These are phyloP conservation scores for Oscheius onirici DNA, from an alignment of 2,888 invertebrate species.

Conservation along the genomic window DNA sequence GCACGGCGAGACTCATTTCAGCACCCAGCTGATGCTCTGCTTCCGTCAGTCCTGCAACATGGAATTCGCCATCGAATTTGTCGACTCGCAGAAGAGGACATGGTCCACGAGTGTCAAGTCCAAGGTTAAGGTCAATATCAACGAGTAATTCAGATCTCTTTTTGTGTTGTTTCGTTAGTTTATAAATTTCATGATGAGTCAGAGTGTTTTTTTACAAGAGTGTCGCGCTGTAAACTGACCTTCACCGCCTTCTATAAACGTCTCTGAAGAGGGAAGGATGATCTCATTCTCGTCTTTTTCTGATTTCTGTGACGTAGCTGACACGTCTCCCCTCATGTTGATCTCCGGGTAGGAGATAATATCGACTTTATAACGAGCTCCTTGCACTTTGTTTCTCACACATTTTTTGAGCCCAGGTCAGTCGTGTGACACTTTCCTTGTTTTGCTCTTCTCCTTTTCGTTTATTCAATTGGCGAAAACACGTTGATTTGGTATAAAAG, in stretches of 20 bases:
- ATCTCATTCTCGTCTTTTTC: no score
- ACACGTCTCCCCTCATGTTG: no score
- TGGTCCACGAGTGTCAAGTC: background rate
- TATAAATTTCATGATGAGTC: background rate
- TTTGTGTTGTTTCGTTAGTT: background rate
- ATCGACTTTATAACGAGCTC: no score
- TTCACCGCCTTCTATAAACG: background rate
- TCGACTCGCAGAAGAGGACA: slow-evolving; percentile 38
- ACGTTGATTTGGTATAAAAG: no score
- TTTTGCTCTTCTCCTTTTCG: no score
- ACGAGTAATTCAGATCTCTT: slow-evolving; percentile 5
- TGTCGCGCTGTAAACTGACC: background rate
- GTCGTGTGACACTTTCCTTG: no score
- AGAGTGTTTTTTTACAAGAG: background rate
- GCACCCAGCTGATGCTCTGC: slow-evolving; percentile 8
- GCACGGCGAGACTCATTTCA: slow-evolving; percentile 18
- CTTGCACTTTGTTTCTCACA: no score
- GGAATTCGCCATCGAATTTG: slow-evolving; percentile 50
- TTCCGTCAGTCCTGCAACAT: slow-evolving; percentile 39
- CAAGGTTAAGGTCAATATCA: slow-evolving; percentile 21
- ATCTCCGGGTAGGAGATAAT: no score
- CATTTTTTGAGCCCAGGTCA: no score
- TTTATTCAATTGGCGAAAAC: no score
- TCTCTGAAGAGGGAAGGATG: no score
- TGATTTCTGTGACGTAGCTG: no score